Evolutionary conservation across 2,113 vertebrate genomes (phyloP).

Genomic region (Galbula dea): DNA sequence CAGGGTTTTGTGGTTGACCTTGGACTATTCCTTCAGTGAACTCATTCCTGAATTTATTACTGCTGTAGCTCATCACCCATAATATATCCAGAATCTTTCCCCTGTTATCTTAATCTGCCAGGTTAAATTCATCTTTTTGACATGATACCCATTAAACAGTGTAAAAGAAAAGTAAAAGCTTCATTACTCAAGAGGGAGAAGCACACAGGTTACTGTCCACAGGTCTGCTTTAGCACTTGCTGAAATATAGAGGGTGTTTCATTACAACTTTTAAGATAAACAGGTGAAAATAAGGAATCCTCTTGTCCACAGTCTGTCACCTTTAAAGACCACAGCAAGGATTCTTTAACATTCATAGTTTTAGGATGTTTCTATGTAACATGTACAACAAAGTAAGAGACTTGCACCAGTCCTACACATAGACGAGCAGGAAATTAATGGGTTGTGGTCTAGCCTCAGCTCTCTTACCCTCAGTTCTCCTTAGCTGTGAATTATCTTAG

Average conservation of each 20-base stretch:
- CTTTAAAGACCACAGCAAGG: background rate
- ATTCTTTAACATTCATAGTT: background rate
- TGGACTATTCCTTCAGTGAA: background rate
- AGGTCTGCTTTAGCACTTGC: background rate
- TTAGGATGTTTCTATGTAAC: background rate
- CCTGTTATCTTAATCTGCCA: background rate
- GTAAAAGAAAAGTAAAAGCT: background rate
- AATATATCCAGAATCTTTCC: slow-evolving; percentile 15
- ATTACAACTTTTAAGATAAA: background rate
- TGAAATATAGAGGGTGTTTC: background rate
- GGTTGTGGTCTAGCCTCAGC: background rate
- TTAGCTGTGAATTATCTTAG: background rate
- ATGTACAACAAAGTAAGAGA: background rate
- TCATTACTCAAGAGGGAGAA: background rate
- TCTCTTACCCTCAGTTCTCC: background rate
- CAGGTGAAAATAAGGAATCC: background rate
- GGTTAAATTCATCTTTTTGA: slow-evolving; percentile 24
- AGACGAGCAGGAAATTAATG: background rate
- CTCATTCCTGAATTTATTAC: slow-evolving; percentile 5
- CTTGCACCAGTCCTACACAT: background rate
- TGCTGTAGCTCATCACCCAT: background rate
- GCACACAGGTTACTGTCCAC: background rate
- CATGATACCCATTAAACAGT: background rate
- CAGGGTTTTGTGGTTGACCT: background rate
- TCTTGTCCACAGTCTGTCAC: background rate